Conservation (phyloP, 2,797 vertebrate genomes). For the Phoeniculus purpureus region DNA sequence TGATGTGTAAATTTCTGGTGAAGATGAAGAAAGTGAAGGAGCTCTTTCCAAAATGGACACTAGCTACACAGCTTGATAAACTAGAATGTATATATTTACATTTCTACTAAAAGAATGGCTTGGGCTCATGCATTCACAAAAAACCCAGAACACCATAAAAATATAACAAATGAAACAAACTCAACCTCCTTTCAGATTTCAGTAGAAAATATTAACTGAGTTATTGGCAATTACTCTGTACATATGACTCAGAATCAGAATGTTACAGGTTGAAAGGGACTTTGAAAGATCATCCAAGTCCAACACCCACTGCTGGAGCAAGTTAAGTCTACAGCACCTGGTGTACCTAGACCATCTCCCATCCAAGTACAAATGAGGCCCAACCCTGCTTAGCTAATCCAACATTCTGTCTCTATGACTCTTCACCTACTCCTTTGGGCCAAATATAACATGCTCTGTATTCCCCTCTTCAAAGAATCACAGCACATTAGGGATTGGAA, state of each 20-base stretch:
- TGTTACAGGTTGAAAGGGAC: no score
- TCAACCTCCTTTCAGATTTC: background rate
- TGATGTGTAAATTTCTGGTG: background rate
- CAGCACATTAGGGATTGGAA: no score
- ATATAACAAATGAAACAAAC: background rate
- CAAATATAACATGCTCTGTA: no score
- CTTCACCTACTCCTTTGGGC: no score
- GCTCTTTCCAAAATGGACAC: background rate
- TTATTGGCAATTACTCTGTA: background rate
- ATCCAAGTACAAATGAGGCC: no score
- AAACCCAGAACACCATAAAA: background rate
- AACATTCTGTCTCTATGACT: no score
- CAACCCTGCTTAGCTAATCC: no score
- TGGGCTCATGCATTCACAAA: background rate
- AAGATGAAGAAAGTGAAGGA: background rate
- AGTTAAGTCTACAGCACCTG: no score
- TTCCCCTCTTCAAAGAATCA: no score
- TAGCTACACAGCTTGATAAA: background rate
- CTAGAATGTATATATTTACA: background rate
- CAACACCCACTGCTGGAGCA: no score
- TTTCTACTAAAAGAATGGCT: background rate
- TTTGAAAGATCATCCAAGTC: no score
- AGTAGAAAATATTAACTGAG: background rate
- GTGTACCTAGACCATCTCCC: no score
- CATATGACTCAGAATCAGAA: background rate